Conservation (phyloP, 2,888 invertebrate genomes). For the Ophion slaviceki region DNA sequence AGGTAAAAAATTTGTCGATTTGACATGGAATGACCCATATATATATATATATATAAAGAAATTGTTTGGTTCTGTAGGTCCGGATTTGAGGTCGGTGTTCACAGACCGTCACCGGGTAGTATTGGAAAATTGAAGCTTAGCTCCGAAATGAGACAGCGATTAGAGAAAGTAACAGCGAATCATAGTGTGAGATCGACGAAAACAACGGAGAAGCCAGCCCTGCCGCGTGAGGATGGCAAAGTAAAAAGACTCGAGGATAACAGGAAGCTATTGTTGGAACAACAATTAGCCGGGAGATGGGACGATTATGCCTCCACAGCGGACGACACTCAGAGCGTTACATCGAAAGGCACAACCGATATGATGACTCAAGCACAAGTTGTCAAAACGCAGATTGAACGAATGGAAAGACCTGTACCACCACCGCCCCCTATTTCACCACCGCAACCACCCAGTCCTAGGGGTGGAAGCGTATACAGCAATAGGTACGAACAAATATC, state of each 20-base stretch:
- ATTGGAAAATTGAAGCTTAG: slow-evolving; percentile 95
- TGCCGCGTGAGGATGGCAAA: slow-evolving; percentile 86
- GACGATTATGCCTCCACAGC: slow-evolving; percentile 82
- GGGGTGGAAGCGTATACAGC: slow-evolving; percentile 84
- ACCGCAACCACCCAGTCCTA: slow-evolving; percentile 82
- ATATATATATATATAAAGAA: not conserved
- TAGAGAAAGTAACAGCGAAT: slow-evolving; percentile 95
- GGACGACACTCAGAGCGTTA: slow-evolving; percentile 81
- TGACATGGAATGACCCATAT: no score
- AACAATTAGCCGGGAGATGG: slow-evolving; percentile 88
- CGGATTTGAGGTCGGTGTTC: slow-evolving; percentile 92
- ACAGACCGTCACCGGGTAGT: slow-evolving; percentile 93
- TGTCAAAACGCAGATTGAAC: slow-evolving; percentile 85
- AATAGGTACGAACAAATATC: slow-evolving; percentile 78
- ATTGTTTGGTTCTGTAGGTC: slow-evolving; percentile 72
- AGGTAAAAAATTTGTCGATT: no score
- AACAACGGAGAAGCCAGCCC: slow-evolving; percentile 88
- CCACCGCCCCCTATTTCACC: slow-evolving; percentile 86
- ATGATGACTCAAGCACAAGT: slow-evolving; percentile 83
- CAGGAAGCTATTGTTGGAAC: slow-evolving; percentile 92
- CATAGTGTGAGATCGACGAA: slow-evolving; percentile 93
- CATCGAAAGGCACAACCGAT: slow-evolving; percentile 82
- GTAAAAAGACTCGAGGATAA: slow-evolving; percentile 94
- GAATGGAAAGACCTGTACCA: slow-evolving; percentile 86
- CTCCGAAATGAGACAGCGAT: slow-evolving; percentile 95